A percentile compares a stretch with the other conserved stretches of the same genome.
phyloP scores from a whole-genome alignment of 1,140 invertebrate genomes.

The Pristionchus pacificus region DNA sequence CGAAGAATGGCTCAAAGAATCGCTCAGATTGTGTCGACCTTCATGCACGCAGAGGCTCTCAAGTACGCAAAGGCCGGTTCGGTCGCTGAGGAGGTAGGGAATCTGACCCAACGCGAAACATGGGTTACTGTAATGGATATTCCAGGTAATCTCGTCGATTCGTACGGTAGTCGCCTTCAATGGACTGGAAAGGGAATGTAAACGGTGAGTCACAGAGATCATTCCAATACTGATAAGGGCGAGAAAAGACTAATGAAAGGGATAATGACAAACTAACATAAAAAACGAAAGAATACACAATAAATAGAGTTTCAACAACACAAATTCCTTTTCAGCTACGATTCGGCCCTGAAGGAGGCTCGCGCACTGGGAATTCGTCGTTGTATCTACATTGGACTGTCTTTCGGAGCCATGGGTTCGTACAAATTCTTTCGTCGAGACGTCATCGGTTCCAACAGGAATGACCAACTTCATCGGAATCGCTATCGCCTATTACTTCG shows the following conservation, averaged over 20 bases:
- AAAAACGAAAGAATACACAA: background rate
- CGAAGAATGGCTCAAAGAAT: no score
- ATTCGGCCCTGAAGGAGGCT: constrained; percentile 17
- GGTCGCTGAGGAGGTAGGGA: constrained; percentile 78
- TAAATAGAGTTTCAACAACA: background rate
- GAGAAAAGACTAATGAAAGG: no score
- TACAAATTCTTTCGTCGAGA: background rate
- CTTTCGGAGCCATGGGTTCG: constrained; percentile 21
- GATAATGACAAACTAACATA: no score
- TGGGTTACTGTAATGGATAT: no score
- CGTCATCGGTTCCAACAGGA: background rate
- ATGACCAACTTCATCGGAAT: constrained; percentile 25
- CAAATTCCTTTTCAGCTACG: constrained; percentile 16
- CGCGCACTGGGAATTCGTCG: constrained; percentile 19
- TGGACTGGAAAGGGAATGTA: constrained; percentile 70
- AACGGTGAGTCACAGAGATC: background rate
- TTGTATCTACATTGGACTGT: constrained; percentile 24
- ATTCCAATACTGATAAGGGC: no score
- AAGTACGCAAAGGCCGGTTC: constrained; percentile 73
- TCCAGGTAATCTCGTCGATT: constrained; percentile 69
- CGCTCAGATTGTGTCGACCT: constrained; percentile 33
- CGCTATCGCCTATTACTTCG: constrained; percentile 46
- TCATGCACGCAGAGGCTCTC: constrained; percentile 65
- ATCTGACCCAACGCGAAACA: no score
- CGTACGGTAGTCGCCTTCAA: constrained; percentile 77